phyloP scores from a whole-genome alignment of 2,888 invertebrate genomes.

The Mantis religiosa region DNA sequence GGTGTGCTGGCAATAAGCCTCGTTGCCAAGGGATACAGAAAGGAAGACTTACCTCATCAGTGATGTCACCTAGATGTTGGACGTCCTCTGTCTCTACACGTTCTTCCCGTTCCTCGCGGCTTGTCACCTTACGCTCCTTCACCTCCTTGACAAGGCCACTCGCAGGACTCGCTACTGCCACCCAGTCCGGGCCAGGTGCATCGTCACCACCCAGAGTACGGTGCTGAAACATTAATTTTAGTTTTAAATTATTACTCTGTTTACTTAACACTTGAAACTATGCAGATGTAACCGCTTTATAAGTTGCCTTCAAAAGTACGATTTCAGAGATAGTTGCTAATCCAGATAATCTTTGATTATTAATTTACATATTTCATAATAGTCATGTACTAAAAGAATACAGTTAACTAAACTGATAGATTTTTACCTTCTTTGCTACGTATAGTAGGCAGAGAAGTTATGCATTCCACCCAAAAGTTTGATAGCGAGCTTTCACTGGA shows the following conservation, averaged over 20 bases:
- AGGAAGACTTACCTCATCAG: slow-evolving; percentile 68
- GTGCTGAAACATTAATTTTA: slow-evolving; percentile 43
- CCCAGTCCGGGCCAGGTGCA: slow-evolving; percentile 37
- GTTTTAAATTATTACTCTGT: not conserved
- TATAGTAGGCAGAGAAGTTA: too few species aligned
- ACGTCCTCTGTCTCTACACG: slow-evolving; percentile 80
- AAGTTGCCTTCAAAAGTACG: too few species aligned
- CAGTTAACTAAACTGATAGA: too few species aligned
- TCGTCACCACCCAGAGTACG: slow-evolving; percentile 49
- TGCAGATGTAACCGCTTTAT: too few species aligned
- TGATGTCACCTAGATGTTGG: slow-evolving; percentile 77
- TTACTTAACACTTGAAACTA: not conserved
- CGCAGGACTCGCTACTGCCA: slow-evolving; percentile 49
- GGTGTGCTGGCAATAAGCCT: too few species aligned
- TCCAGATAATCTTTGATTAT: too few species aligned
- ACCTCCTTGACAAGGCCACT: slow-evolving; percentile 77
- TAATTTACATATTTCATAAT: too few species aligned
- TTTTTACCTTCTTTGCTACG: too few species aligned
- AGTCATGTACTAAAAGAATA: too few species aligned
- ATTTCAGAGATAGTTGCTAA: too few species aligned
- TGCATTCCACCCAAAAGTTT: too few species aligned
- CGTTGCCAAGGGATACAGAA: not conserved
- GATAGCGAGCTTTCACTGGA: too few species aligned
- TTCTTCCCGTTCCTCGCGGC: slow-evolving; percentile 78
- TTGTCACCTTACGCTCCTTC: slow-evolving; percentile 72